These are phyloP conservation scores for Actenoides lindsayi DNA, from an alignment of 2,113 vertebrate genomes.

Conservation along the genomic window DNA sequence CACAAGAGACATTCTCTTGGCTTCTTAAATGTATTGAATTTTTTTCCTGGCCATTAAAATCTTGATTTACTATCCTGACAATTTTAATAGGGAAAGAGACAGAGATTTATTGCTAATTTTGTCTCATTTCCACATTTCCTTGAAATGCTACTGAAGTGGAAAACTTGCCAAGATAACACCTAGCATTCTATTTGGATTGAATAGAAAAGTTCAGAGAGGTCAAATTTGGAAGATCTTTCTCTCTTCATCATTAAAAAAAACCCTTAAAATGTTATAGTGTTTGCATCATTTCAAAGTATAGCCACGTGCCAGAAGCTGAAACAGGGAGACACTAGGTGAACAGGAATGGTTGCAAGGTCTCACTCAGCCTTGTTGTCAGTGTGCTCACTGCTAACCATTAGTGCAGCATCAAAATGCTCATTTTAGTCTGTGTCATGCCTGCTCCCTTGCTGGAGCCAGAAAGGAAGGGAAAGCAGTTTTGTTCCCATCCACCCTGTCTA, in stretches of 20 bases:
- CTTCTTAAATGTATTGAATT: constrained; percentile 37
- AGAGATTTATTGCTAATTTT: constrained; percentile 25
- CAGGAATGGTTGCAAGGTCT: neutral
- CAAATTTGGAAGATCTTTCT: neutral
- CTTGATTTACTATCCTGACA: constrained; percentile 66
- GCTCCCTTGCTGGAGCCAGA: neutral
- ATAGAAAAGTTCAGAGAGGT: neutral
- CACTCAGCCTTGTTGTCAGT: neutral
- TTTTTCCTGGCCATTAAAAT: constrained; percentile 39
- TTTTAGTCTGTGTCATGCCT: neutral
- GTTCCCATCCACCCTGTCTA: neutral
- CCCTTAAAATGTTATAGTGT: neutral
- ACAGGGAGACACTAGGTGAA: neutral
- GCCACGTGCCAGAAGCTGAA: neutral
- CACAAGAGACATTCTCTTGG: neutral
- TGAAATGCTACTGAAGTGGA: constrained; percentile 28
- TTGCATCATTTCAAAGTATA: neutral
- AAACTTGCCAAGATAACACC: neutral
- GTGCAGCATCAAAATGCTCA: neutral
- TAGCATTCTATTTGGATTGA: neutral
- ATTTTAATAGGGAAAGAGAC: constrained; percentile 62
- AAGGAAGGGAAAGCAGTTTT: neutral
- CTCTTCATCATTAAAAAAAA: neutral
- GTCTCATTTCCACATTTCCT: constrained; percentile 51
- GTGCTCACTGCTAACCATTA: rapidly evolving